phyloP scores from a whole-genome alignment of 2,797 vertebrate genomes.

The Spinus pinus region DNA sequence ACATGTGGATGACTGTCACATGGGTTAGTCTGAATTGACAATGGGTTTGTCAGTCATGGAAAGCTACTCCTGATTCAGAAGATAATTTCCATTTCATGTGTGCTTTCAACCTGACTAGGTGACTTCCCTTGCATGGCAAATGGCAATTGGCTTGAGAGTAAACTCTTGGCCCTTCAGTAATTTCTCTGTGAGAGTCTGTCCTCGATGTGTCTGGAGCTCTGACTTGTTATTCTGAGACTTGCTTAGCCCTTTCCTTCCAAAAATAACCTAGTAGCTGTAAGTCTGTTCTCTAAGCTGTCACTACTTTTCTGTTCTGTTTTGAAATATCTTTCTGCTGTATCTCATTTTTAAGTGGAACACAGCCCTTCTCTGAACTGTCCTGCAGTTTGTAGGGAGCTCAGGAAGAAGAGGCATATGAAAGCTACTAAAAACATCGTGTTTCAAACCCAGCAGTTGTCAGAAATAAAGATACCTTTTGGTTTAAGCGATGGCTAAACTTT shows the following conservation, averaged over 20 bases:
- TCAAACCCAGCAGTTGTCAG: slow-evolving; percentile 11
- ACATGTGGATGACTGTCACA: not conserved
- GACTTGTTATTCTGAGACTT: not conserved
- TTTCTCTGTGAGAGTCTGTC: not conserved
- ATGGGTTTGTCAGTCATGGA: not conserved
- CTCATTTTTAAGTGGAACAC: not conserved
- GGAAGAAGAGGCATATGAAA: not conserved
- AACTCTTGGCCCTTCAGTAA: not conserved
- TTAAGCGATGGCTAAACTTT: not conserved
- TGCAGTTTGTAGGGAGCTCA: not conserved
- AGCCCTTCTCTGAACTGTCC: not conserved
- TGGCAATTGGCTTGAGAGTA: not conserved
- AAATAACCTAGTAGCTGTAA: not conserved
- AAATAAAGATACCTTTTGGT: not conserved
- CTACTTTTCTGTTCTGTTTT: not conserved
- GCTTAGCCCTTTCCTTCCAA: not conserved
- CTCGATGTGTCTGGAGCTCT: not conserved
- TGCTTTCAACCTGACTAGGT: not conserved
- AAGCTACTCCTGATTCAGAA: not conserved
- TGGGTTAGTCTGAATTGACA: not conserved
- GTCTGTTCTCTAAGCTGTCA: not conserved
- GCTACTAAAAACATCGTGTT: not conserved
- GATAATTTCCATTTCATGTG: not conserved
- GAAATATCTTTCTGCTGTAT: not conserved
- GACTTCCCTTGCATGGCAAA: not conserved